Conservation (phyloP, 2,797 vertebrate genomes). For the Sebastiscus albofasciatus region DNA sequence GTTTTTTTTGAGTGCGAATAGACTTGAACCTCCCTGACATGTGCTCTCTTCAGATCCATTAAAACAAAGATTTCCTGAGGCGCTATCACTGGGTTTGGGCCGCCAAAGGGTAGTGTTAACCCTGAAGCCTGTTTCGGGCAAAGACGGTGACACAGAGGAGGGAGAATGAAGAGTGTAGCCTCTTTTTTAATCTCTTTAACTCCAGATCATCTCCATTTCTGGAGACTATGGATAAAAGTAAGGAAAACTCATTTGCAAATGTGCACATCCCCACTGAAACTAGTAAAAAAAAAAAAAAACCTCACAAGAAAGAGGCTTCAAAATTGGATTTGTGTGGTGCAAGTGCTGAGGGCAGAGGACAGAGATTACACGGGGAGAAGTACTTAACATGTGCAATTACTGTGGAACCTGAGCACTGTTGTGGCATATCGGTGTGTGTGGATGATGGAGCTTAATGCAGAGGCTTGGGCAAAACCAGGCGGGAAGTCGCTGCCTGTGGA, state of each 20-base stretch:
- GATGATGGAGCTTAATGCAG: conserved; percentile 32
- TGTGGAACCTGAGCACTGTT: conserved; percentile 10
- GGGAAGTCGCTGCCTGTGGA: conserved; percentile 7
- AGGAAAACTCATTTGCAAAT: not conserved
- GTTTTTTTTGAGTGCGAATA: conserved; percentile 22
- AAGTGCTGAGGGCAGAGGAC: conserved; percentile 42
- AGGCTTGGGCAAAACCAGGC: conserved; percentile 14
- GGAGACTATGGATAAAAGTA: not conserved
- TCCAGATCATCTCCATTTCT: not conserved
- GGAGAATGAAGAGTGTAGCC: not conserved
- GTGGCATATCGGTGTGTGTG: conserved; percentile 6
- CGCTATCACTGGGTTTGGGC: not conserved
- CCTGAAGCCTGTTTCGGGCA: not conserved
- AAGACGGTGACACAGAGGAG: not conserved
- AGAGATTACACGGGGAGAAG: conserved; percentile 44
- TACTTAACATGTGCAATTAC: conserved; percentile 46
- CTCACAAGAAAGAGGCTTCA: conserved; percentile 20
- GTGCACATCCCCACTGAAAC: not conserved
- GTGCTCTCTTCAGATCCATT: conserved; percentile 8
- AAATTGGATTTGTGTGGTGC: conserved; percentile 30
- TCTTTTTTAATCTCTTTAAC: conserved; percentile 15
- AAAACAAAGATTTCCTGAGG: conserved; percentile 32
- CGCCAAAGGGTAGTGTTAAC: not conserved
- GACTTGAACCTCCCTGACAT: conserved; percentile 16
- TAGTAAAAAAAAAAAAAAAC: conserved; percentile 19